phyloP scores from a whole-genome alignment of 1,140 invertebrate species.

The Drosophila burlai region DNA sequence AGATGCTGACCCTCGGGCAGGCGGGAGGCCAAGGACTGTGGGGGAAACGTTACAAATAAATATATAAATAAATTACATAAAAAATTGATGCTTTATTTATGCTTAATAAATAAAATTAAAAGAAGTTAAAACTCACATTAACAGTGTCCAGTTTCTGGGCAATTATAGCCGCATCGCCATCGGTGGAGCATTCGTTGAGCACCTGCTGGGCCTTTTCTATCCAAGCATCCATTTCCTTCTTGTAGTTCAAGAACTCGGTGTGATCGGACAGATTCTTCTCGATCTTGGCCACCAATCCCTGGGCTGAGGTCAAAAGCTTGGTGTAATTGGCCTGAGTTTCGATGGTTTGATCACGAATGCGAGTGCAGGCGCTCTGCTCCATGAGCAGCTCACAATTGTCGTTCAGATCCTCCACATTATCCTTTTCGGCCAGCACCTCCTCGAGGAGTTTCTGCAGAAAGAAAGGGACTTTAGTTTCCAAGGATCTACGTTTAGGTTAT shows the following conservation, averaged over 20 bases:
- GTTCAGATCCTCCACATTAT: conserved; percentile 92
- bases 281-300: conserved; percentile 92
- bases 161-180: conserved; percentile 91
- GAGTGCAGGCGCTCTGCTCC: conserved; percentile 92
- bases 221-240: conserved; percentile 93
- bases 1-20: conserved; percentile 95
- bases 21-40: conserved; percentile 88
- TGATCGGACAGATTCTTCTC: conserved; percentile 96
- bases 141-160: conserved; percentile 94
- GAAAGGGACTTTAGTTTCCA: conserved; percentile 43
- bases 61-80: background rate
- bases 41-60: background rate
- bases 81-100: background rate
- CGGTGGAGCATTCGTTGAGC: conserved; percentile 92
- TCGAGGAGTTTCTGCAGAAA: conserved; percentile 87
- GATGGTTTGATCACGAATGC: conserved; percentile 94
- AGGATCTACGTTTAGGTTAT: background rate
- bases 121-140: conserved; percentile 84
- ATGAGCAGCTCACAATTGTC: conserved; percentile 94
- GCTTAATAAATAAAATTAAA: background rate
- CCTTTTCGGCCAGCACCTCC: conserved; percentile 92
- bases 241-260: conserved; percentile 94
- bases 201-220: conserved; percentile 91
- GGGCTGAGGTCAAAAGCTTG: conserved; percentile 90
- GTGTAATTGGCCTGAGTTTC: conserved; percentile 93